These are phyloP conservation scores for Copidosoma aretas DNA, from an alignment of 2,888 invertebrate genomes.

Conservation along the genomic window DNA sequence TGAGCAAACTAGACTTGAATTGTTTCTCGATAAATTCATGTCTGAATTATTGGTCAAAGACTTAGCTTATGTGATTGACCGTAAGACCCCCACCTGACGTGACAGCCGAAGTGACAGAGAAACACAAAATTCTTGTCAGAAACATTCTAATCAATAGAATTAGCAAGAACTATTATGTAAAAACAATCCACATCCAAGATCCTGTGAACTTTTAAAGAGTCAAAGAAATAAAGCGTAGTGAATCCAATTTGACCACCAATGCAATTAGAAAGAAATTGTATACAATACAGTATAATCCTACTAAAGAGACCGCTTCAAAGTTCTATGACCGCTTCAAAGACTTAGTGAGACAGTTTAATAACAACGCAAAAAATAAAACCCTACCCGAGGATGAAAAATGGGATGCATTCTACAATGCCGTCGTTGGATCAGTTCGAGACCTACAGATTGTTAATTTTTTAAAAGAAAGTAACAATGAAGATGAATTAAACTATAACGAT, in stretches of 20 bases:
- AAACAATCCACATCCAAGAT: slow-evolving; percentile 22
- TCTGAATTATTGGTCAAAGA: no score
- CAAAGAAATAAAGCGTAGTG: slow-evolving; percentile 27
- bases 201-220: slow-evolving; percentile 27
- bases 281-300: slow-evolving; percentile 25
- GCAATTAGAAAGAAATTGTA: slow-evolving; percentile 27
- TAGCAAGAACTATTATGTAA: slow-evolving; percentile 19
- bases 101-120: no score
- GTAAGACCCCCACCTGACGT: no score
- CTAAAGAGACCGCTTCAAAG: no score
- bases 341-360: slow-evolving; percentile 24
- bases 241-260: slow-evolving; percentile 26
- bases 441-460: slow-evolving; percentile 1
- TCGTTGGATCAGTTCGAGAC: slow-evolving; percentile 9
- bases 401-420: slow-evolving; percentile 1
- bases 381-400: slow-evolving; percentile 22
- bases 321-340: slow-evolving; percentile 26
- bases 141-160: no score
- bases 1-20: no score
- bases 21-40: no score
- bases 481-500: no score
- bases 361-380: slow-evolving; percentile 12
- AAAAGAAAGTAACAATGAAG: neutral
- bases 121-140: no score
- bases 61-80: no score